Evolutionary conservation across 2,888 invertebrate genomes (phyloP).

Genomic region (Endomychus coccineus): DNA sequence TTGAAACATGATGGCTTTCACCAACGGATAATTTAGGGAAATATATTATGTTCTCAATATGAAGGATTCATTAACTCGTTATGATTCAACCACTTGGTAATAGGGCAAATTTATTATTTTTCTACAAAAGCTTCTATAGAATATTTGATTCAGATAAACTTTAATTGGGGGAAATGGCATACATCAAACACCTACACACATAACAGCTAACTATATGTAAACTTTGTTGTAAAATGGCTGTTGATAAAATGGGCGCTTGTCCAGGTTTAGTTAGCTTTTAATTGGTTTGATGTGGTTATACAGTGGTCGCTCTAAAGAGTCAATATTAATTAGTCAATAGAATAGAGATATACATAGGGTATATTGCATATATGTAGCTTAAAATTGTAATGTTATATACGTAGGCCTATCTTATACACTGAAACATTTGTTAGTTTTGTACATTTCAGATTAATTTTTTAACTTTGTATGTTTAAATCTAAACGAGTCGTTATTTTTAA

Average conservation of each 20-base stretch:
- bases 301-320: conserved; percentile 40
- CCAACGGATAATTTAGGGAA: too few species aligned
- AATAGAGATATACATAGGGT: conserved; percentile 31
- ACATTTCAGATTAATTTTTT: conserved; percentile 37
- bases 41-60: too few species aligned
- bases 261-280: conserved; percentile 27
- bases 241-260: conserved; percentile 28
- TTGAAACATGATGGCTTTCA: too few species aligned
- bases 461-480: conserved; percentile 32
- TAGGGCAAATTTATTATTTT: too few species aligned
- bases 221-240: conserved; percentile 38
- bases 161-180: background rate
- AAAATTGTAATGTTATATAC: conserved; percentile 33
- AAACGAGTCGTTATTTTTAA: conserved; percentile 29
- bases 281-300: conserved; percentile 31
- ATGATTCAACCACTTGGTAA: too few species aligned
- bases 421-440: conserved; percentile 37
- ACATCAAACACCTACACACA: background rate
- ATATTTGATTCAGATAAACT: too few species aligned
- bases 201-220: conserved; percentile 16
- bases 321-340: conserved; percentile 40
- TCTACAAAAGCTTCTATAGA: too few species aligned
- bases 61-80: too few species aligned
- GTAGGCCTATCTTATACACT: conserved; percentile 42
- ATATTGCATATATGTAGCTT: conserved; percentile 36